phyloP scores from a whole-genome alignment of 2,888 invertebrate species.

The Lamellibrachia columna region DNA sequence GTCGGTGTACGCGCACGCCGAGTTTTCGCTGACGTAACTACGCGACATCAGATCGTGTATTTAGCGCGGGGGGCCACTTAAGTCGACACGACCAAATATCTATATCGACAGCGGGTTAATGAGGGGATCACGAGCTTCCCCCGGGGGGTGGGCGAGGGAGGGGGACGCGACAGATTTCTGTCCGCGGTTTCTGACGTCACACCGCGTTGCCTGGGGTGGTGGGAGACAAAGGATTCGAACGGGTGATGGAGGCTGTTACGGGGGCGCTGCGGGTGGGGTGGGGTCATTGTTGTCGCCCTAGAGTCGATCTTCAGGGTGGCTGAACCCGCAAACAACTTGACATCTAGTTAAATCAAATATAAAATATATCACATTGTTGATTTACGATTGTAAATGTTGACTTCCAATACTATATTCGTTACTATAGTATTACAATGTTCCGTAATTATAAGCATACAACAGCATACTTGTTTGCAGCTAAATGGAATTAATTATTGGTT shows the following conservation, averaged over 20 bases:
- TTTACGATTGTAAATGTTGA: too few relatives aligned
- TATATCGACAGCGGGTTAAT: conserved; percentile 7
- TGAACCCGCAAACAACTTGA: background rate
- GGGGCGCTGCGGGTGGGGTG: background rate
- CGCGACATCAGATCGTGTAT: background rate
- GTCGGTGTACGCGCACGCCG: background rate
- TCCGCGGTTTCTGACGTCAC: background rate
- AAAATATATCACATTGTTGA: too few relatives aligned
- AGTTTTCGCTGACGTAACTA: background rate
- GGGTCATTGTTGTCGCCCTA: background rate
- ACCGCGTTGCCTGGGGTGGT: background rate
- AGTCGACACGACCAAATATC: conserved; percentile 12
- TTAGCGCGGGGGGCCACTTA: conserved; percentile 6
- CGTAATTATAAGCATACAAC: background rate
- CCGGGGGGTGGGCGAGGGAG: background rate
- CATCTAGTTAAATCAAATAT: background rate
- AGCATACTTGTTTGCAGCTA: background rate
- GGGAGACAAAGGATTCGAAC: background rate
- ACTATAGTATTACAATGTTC: background rate
- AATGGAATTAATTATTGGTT: background rate
- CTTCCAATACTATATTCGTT: background rate
- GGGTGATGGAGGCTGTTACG: background rate
- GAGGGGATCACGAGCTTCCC: background rate
- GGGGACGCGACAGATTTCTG: background rate
- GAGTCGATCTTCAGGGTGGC: background rate